phyloP scores from a whole-genome alignment of 1,140 invertebrate genomes.

The Drosophila carrolli region DNA sequence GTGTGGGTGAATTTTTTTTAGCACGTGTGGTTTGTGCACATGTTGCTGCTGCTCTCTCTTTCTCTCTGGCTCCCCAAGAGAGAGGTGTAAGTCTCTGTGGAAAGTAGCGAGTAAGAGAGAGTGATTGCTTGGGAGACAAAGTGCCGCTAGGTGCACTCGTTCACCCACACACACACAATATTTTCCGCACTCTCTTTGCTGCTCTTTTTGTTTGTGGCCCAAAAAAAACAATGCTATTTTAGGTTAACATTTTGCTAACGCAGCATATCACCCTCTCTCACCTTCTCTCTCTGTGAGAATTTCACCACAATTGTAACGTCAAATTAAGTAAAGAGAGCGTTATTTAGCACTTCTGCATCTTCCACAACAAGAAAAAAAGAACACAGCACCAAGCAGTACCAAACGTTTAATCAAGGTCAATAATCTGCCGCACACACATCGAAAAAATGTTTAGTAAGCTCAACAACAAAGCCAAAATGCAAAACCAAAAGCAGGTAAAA shows the following conservation, averaged over 20 bases:
- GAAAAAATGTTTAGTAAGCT: constrained; percentile 68
- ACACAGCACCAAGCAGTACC: constrained; percentile 33
- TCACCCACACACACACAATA: constrained; percentile 29
- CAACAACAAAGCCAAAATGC: constrained; percentile 34
- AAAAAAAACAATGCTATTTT: constrained; percentile 67
- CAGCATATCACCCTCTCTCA: constrained; percentile 31
- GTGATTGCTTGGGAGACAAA: constrained; percentile 70
- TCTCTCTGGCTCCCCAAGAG: constrained; percentile 38
- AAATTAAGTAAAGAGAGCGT: constrained; percentile 25
- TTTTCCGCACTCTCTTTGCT: constrained; percentile 20
- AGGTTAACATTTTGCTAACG: constrained; percentile 71
- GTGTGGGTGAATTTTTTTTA: constrained; percentile 72
- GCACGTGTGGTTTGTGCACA: constrained; percentile 84
- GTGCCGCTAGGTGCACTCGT: constrained; percentile 74
- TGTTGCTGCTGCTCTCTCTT: constrained; percentile 67
- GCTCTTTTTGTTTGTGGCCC: constrained; percentile 44
- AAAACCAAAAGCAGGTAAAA: constrained; percentile 57
- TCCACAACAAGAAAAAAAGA: constrained; percentile 45
- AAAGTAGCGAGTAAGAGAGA: constrained; percentile 45
- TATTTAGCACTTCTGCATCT: constrained; percentile 40
- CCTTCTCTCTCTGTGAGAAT: constrained; percentile 22
- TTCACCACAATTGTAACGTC: constrained; percentile 35
- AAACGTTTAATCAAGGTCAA: constrained; percentile 78
- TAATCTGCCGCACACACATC: constrained; percentile 65
- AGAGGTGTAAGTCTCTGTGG: constrained; percentile 15